Base-by-base conservation (phyloP, 2,797 vertebrate species). In the Echeneis naucrates region DNA sequence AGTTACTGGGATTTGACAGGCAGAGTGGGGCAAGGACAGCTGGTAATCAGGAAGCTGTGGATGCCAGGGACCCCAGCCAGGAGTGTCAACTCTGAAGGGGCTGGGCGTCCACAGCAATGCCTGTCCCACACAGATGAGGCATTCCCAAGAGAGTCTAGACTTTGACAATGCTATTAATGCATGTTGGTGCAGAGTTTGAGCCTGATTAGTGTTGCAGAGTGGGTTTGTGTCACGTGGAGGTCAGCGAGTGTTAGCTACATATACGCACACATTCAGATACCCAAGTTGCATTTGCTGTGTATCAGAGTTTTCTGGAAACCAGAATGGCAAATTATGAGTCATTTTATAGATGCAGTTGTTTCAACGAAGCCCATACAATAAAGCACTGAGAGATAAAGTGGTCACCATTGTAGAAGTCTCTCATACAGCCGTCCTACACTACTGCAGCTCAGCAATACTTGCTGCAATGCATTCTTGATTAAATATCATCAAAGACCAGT, bases 1-100 rank as follows among this genome's bases (percentile, higher is more conserved):
- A 82, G 90, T 91, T 85, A 90, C 91, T 68, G 82, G 84, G 89
- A 86, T 83, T 77, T 84, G 85, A 88, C 78, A 70, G 77, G 55
- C 75, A 56, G 79, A 85, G 67, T 24, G 54, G 69, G 73, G 55
- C 62, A 76, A 60, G 72, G 87, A 88, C 87, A 92, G 89, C 92
- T 92, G 90, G 86, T 84, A 84, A 89, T 89, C 85, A 89, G 88
- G 85, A 88, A 85, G 81, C 76, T 16, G 69, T 1, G 35, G 77
- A 89, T 87, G 85, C 86, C 89, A 85, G 82, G 79, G 80, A 89
- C 80, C 80, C 63, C 62, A 27, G 86, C 86, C 89, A 88, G 84
- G 61, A 83, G 80, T 66, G 78, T 84, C 83, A 78, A 48, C 44
- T 67, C 86, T 19, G 3, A 45, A 61, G 75, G 57, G 78, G 67